A percentile compares a stretch with the other conserved stretches of the same genome.
These are phyloP conservation scores for Palythoa grandis DNA, from an alignment of 92 coral and sea anemone genomes.

Conservation along the genomic window DNA sequence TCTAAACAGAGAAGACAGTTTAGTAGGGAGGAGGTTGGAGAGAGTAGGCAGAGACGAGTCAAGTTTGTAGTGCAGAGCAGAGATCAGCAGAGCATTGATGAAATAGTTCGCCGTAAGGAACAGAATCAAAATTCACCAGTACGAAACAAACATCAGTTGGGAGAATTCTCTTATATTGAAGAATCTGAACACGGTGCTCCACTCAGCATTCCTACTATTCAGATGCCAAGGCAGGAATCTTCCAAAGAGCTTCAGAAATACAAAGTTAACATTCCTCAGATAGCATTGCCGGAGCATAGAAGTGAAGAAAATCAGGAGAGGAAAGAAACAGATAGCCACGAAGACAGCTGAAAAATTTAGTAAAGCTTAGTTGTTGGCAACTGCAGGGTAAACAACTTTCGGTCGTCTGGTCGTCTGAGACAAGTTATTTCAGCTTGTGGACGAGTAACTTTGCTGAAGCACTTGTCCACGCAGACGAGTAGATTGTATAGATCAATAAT, in stretches of 20 bases:
- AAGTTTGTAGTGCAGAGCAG: constrained; percentile 8
- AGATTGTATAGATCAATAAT: too few relatives aligned
- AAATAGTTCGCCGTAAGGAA: background rate
- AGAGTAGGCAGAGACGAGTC: constrained; percentile 22
- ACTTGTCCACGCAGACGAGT: too few relatives aligned
- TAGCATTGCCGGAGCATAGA: constrained; percentile 25
- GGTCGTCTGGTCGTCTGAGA: too few relatives aligned
- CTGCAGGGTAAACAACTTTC: too few relatives aligned
- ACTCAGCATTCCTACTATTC: constrained; percentile 21
- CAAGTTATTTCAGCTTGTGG: too few relatives aligned
- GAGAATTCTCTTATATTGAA: background rate
- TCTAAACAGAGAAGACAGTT: constrained; percentile 18
- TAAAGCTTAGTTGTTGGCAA: background rate
- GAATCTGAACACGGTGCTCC: background rate
- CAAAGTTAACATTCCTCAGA: constrained; percentile 23
- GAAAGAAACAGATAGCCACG: background rate
- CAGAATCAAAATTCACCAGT: background rate
- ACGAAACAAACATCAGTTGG: background rate
- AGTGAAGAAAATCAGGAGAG: background rate
- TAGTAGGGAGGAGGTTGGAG: constrained; percentile 30
- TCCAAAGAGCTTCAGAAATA: constrained; percentile 26
- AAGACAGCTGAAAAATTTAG: background rate
- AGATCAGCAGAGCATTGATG: constrained; percentile 25
- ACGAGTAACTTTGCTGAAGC: too few relatives aligned
- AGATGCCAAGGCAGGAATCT: constrained; percentile 28